These are phyloP conservation scores for Drosophila sordidapex DNA, from an alignment of 2,888 invertebrate species.

Conservation along the genomic window DNA sequence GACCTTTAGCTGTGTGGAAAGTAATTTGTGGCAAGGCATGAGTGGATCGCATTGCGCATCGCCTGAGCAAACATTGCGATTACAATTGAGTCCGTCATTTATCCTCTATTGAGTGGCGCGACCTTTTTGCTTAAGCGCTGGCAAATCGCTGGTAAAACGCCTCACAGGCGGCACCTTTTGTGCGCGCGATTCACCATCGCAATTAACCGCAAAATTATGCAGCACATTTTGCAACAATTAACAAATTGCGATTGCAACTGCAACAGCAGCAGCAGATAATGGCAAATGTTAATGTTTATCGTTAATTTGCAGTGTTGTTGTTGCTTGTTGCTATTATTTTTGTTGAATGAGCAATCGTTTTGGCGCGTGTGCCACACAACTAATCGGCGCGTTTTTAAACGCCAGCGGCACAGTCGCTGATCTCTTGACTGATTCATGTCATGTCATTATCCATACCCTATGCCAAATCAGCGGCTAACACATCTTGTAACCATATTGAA, in stretches of 20 bases:
- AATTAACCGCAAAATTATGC: constrained; percentile 76
- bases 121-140: constrained; percentile 67
- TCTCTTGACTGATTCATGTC: constrained; percentile 69
- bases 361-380: constrained; percentile 71
- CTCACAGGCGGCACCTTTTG: constrained; percentile 69
- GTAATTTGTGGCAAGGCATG: constrained; percentile 19
- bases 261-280: constrained; percentile 45
- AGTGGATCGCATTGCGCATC: constrained; percentile 8
- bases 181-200: constrained; percentile 59
- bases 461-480: not conserved
- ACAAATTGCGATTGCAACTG: constrained; percentile 60
- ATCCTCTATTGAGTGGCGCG: constrained; percentile 71
- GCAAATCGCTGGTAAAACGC: constrained; percentile 55
- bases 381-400: constrained; percentile 62
- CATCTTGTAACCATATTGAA: not conserved
- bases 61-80: constrained; percentile 11
- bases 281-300: constrained; percentile 70
- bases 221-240: constrained; percentile 74
- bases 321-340: constrained; percentile 1
- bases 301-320: constrained; percentile 55
- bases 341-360: constrained; percentile 71
- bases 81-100: constrained; percentile 53
- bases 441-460: constrained; percentile 37
- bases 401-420: constrained; percentile 32
- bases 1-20: constrained; percentile 49